phyloP scores from a whole-genome alignment of 1,140 invertebrate genomes.

The Eupeodes corollae region DNA sequence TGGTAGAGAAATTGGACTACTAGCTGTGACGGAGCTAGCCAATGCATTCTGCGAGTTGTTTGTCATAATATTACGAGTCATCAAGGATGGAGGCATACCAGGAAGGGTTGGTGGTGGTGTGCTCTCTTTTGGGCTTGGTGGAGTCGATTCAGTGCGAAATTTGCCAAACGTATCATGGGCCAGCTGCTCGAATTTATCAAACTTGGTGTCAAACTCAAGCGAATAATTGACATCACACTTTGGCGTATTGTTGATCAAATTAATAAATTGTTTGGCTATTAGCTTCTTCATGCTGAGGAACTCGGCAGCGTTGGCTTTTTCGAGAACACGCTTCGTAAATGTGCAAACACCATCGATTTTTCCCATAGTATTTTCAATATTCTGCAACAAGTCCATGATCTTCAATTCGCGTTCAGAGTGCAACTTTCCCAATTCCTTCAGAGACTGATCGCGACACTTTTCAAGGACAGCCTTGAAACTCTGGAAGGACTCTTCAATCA shows the following conservation, averaged over 20 bases:
- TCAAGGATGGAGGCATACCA: constrained; percentile 14
- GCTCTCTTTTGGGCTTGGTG: constrained; percentile 17
- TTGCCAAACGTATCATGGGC: constrained; percentile 59
- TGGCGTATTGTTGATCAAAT: constrained; percentile 67
- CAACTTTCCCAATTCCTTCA: constrained; percentile 64
- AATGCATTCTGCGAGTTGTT: constrained; percentile 9
- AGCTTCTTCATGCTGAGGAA: constrained; percentile 68
- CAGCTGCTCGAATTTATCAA: constrained; percentile 62
- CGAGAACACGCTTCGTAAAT: constrained; percentile 65
- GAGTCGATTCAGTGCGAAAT: constrained; percentile 50
- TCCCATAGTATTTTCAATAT: constrained; percentile 64
- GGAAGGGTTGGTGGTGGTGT: constrained; percentile 17
- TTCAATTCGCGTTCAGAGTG: constrained; percentile 76
- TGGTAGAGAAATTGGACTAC: constrained; percentile 53
- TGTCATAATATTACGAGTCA: constrained; percentile 3
- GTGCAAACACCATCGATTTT: constrained; percentile 75
- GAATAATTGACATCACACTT: constrained; percentile 64
- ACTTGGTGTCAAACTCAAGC: constrained; percentile 72
- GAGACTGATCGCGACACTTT: constrained; percentile 58
- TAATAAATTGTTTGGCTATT: constrained; percentile 60
- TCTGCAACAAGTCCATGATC: constrained; percentile 76
- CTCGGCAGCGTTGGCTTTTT: constrained; percentile 71
- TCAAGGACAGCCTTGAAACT: constrained; percentile 74
- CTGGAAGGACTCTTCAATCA: constrained; percentile 75
- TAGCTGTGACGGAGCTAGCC: constrained; percentile 40